Evolutionary conservation across 2,113 vertebrate genomes (phyloP).

Genomic region (Microcebus lehilahytsara): DNA sequence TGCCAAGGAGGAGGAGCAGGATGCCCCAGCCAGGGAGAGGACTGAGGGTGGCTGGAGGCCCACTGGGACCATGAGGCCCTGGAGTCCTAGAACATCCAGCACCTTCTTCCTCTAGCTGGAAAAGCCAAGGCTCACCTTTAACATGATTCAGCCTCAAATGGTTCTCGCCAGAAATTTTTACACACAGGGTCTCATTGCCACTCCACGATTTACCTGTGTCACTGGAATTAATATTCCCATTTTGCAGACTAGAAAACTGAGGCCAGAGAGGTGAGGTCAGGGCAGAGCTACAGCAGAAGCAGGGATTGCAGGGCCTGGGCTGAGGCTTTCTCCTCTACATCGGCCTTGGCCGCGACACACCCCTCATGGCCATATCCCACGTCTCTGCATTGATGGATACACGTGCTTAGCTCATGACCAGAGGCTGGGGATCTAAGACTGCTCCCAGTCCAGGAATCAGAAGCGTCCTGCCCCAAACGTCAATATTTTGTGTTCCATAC

Average conservation of each 20-base stretch:
- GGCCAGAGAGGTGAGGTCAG: not conserved
- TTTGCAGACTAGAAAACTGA: not conserved
- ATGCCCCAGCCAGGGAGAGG: not conserved
- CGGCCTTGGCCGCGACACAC: not conserved
- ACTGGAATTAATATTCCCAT: not conserved
- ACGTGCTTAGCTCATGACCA: not conserved
- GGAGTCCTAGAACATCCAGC: not conserved
- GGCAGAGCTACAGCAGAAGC: not conserved
- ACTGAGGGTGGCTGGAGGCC: fast-evolving
- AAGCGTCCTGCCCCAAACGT: not conserved
- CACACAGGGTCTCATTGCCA: not conserved
- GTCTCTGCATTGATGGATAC: not conserved
- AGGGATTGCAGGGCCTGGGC: no score
- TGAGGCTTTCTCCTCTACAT: not conserved
- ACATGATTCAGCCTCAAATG: not conserved
- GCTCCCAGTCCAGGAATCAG: not conserved
- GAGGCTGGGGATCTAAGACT: not conserved
- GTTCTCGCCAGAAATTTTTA: not conserved
- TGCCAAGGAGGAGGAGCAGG: not conserved
- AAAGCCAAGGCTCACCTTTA: not conserved
- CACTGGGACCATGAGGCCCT: not conserved
- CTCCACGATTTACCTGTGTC: not conserved
- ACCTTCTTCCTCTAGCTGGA: not conserved
- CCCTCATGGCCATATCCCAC: fast-evolving
- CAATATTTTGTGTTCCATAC: not conserved